phyloP scores from a whole-genome alignment of 2,888 invertebrate species.

The Drosophila incognita region DNA sequence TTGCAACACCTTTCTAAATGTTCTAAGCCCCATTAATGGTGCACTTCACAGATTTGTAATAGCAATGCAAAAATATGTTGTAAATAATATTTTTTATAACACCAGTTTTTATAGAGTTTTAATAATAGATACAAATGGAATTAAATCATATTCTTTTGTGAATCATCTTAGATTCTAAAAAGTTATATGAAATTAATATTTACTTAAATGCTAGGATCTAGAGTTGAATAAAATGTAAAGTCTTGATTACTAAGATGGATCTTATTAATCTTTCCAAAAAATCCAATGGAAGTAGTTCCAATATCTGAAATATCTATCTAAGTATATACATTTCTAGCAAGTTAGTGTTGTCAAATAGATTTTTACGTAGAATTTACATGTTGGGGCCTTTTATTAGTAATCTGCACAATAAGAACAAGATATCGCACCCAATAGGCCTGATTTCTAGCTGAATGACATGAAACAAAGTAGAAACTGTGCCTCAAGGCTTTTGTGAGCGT shows the following conservation, averaged over 20 bases:
- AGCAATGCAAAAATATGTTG: neutral
- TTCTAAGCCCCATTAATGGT: neutral
- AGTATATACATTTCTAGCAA: neutral
- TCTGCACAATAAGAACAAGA: neutral
- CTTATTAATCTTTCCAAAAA: neutral
- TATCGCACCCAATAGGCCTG: neutral
- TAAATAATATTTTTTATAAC: neutral
- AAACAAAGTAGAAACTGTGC: neutral
- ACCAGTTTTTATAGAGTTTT: neutral
- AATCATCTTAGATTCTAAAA: neutral
- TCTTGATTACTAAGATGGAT: neutral
- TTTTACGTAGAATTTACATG: neutral
- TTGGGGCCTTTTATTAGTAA: neutral
- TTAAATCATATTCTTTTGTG: neutral
- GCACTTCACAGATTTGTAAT: neutral
- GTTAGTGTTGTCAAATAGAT: neutral
- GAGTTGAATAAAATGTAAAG: neutral
- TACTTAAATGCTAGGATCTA: neutral
- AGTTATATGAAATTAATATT: neutral
- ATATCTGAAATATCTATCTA: neutral
- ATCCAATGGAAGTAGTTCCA: too few species aligned
- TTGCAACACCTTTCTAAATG: conserved; percentile 22
- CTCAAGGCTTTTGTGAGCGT: conserved; percentile 18
- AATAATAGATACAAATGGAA: neutral
- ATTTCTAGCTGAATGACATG: neutral